Conservation (phyloP, 35 echinoderm and acorn worm species). For the Heliocidaris erythrogramma region DNA sequence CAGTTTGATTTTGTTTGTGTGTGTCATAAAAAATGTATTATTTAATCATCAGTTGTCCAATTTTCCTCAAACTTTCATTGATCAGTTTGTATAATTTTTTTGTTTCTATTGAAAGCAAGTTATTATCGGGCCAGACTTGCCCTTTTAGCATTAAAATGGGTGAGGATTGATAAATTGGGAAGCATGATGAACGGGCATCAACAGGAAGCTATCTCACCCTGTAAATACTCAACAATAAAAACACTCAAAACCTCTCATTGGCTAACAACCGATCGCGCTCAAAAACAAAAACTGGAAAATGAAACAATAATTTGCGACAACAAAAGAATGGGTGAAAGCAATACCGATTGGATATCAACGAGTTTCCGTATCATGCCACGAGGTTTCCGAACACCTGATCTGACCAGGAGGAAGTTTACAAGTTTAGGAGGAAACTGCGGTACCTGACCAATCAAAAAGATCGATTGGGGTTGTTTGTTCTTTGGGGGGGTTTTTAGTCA, state of each 20-base stretch:
- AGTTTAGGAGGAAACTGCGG: not conserved
- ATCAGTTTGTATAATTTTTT: no score
- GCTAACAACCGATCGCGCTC: not conserved
- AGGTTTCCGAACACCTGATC: constrained; percentile 1
- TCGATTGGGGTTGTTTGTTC: not conserved
- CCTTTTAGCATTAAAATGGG: no score
- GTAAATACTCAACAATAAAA: not conserved
- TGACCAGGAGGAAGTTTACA: constrained; percentile 2
- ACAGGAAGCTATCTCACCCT: not conserved
- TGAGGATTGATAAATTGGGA: not conserved
- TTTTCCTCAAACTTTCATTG: no score
- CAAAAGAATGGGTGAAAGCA: not conserved
- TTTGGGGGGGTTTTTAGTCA: not conserved
- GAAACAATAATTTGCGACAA: not conserved
- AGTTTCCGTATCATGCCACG: constrained; percentile 15
- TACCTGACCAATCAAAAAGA: constrained; percentile 13
- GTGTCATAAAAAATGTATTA: no score
- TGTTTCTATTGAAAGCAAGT: no score
- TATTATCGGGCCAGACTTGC: no score
- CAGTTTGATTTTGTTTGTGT: no score
- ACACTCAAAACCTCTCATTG: not conserved
- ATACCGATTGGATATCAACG: constrained; percentile 1
- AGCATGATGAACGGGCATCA: not conserved
- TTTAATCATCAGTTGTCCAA: no score
- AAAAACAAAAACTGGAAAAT: not conserved